Base-by-base conservation (phyloP, 2,797 vertebrate genomes). In the Peromyscus eremicus region DNA sequence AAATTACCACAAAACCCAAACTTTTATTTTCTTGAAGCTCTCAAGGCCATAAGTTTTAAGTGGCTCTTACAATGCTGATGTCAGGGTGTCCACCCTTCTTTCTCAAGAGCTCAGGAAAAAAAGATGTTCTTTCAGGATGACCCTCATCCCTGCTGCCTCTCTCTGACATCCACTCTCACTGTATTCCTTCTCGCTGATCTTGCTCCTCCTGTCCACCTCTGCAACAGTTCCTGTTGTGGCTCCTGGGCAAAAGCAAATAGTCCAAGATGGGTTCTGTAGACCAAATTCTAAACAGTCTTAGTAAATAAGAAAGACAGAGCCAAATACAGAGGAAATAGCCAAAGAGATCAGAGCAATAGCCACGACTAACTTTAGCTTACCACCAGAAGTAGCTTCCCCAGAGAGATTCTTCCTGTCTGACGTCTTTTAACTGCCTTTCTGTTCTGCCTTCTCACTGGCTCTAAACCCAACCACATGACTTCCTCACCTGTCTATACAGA, bases 1-100 rank as follows among this genome's bases (percentile, higher is more conserved):
- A 68, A 23, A 91, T 86, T 29, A n/a, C 17, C 7, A 5, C 34
- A 83, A 91, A 81, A 17, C 0, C 34, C 1, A 84, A 64, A 32
- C 40, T 43, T 92, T 89, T 27, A 71, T 85, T 92, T 85, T 89
- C 52, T 85, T 84, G 73, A 5, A 62, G 9, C 73, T 87, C 71
- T 80, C n/a, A 55, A 92, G 43, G 5, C 83, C 13, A 64, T 27
- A 92, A 94, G 34, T 83, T 62, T 13, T 57, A 94, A 92, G 55
- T 27, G 4, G 68, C 23, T 64, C 3, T 68, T 40, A 91, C 0
- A 19, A 16, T 34, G 55, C 71, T 96, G 86, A 82, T 81, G 57
- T 25, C 3, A 46, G 90, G 75, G 9, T 62, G 25, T n/a, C 5
- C 27, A 49, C 43, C 29, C 12, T n/a, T 68, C 34, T 17, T 86